phyloP scores from a whole-genome alignment of 2,797 vertebrate species.

The Anas bernieri region DNA sequence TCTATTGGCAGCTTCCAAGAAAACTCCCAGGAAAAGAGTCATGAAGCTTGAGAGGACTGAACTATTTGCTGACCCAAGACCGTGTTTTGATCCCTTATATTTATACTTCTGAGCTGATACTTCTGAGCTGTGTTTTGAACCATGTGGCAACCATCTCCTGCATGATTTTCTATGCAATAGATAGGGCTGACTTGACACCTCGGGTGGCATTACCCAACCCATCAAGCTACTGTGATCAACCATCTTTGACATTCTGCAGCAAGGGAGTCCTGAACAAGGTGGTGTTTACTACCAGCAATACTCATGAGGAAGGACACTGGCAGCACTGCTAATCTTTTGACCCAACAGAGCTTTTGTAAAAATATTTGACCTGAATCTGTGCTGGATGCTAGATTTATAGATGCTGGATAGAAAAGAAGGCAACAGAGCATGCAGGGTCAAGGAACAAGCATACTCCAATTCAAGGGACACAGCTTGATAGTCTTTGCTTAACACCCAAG shows the following conservation, averaged over 20 bases:
- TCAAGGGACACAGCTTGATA: not conserved
- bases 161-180: not conserved
- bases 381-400: not conserved
- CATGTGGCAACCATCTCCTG: fast-evolving
- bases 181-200: too few relatives aligned
- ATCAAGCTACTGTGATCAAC: fast-evolving
- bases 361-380: not conserved
- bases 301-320: not conserved
- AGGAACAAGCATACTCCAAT: not conserved
- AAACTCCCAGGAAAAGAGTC: not conserved
- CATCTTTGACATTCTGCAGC: fast-evolving
- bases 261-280: fast-evolving
- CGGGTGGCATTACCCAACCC: not conserved
- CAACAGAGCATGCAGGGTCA: fast-evolving
- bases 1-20: not conserved
- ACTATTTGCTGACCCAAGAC: not conserved
- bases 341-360: not conserved
- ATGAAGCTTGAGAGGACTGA: fast-evolving
- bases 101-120: not conserved
- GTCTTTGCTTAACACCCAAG: not conserved
- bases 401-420: not conserved
- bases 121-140: not conserved
- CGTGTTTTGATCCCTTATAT: fast-evolving
- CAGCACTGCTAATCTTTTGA: not conserved
- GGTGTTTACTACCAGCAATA: fast-evolving